Evolutionary conservation across 1,140 invertebrate species (phyloP), one percentile per base, ranked within the genome.

Genomic region (Macrocentrus cingulum): DNA sequence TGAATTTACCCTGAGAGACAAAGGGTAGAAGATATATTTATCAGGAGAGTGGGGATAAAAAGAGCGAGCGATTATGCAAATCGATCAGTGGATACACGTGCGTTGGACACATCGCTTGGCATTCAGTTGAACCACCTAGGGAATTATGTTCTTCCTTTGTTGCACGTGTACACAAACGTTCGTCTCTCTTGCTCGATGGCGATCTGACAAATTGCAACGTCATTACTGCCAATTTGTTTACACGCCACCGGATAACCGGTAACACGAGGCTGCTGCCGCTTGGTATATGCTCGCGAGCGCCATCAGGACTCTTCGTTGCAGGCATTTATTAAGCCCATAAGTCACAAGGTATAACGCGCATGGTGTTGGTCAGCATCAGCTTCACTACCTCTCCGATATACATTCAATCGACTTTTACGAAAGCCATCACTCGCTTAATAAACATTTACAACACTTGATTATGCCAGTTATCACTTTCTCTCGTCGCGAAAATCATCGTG

Each of bases 201-300:
- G 56, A 69, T 70, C 70, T 74, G 74, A 79, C 70, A 76, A 74
- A 77, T 76, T 72, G 71, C 70, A 66, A 68, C 64, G 68, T 75
- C 72, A 75, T 76, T 75, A 75, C 69, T 70, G 67, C 70, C 71
- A 72, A 76, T 79, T 76, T 79, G 72, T 76, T 77, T 76, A 71
- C 69, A 72, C 59, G 68, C 64, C 56, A 62, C 61, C 66, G 72
- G 71, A 68, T 76, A 69, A 65, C 58, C 55, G 66, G 65, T 64
- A 70, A 70, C 68, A 68, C 49, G 62, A 62, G 45, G 58, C 44
- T 46, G 44, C 44, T 46, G 44, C 41, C 60, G 56, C 41, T 57
- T 61, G 23, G 39, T 45, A 49, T 19, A n/a, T n/a, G n/a, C n/a
- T n/a, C n/a, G 49, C 8, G 54, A 56, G 39, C 34, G 32, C 29